A percentile compares a stretch with the other conserved stretches of the same genome.
These are phyloP conservation scores for Malacoctenus gilli DNA, from an alignment of 2,797 vertebrate genomes.

Conservation along the genomic window DNA sequence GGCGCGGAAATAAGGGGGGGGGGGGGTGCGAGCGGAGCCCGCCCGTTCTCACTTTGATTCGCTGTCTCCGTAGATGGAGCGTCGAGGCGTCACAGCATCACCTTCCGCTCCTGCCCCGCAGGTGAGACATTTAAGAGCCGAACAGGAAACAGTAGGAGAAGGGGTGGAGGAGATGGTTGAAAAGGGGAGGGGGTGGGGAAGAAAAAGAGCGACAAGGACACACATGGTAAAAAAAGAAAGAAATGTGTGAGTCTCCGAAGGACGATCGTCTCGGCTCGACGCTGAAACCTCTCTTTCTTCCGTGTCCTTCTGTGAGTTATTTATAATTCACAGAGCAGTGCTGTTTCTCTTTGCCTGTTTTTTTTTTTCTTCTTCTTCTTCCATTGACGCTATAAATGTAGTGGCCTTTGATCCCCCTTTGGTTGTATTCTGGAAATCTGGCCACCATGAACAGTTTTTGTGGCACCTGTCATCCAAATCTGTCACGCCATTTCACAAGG, in stretches of 20 bases:
- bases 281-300: constrained; percentile 20
- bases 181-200: constrained; percentile 9
- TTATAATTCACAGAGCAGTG: constrained; percentile 16
- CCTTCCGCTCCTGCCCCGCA: constrained; percentile 46
- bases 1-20: too few relatives aligned
- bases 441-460: constrained; percentile 29
- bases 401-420: constrained; percentile 56
- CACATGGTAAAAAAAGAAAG: too few relatives aligned
- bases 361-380: constrained; percentile 23
- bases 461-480: constrained; percentile 18
- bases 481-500: constrained; percentile 22
- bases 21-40: constrained; percentile 29
- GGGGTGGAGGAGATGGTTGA: constrained; percentile 7
- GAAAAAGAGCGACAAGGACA: constrained; percentile 6
- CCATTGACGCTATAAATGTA: constrained; percentile 58
- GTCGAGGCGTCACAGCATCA: constrained; percentile 41
- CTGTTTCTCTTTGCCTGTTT: constrained; percentile 14
- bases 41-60: constrained; percentile 12
- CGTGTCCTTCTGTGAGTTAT: constrained; percentile 30
- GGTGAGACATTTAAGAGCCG: constrained; percentile 30
- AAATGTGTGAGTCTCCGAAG: constrained; percentile 17
- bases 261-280: not conserved
- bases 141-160: constrained; percentile 24
- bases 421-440: constrained; percentile 37
- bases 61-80: constrained; percentile 37